Evolutionary conservation across 2,888 invertebrate genomes (phyloP).

Genomic region (Philonicus albiceps): DNA sequence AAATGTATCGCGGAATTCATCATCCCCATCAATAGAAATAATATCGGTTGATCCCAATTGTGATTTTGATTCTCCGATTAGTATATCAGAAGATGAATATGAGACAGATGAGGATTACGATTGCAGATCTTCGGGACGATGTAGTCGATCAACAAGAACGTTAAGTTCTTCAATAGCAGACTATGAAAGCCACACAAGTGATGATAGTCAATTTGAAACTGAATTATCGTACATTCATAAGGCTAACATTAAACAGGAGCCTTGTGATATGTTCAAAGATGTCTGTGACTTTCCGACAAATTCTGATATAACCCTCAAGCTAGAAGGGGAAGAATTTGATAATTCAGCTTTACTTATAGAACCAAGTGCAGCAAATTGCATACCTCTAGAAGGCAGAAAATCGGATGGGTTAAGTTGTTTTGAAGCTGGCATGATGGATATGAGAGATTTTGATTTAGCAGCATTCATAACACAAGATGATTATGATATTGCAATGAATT

Average conservation of each 20-base stretch:
- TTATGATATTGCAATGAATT: conserved; percentile 49
- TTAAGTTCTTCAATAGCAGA: conserved; percentile 21
- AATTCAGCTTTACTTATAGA: conserved; percentile 6
- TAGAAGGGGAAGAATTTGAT: background rate
- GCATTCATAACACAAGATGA: conserved; percentile 62
- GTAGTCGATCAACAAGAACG: background rate
- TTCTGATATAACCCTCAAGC: conserved; percentile 58
- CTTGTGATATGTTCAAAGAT: conserved; percentile 42
- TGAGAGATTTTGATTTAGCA: conserved; percentile 60
- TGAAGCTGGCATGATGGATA: conserved; percentile 56
- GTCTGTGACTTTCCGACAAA: conserved; percentile 56
- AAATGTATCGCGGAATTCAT: conserved; percentile 48
- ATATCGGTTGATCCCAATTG: conserved; percentile 56
- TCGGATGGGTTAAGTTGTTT: conserved; percentile 54
- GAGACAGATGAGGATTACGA: conserved; percentile 49
- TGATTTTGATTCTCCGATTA: conserved; percentile 50
- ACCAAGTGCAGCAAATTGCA: background rate
- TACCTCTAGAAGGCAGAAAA: background rate
- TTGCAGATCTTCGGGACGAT: background rate
- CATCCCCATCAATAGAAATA: conserved; percentile 54
- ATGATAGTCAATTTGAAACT: conserved; percentile 50
- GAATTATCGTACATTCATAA: background rate
- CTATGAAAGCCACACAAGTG: conserved; percentile 35
- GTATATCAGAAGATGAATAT: conserved; percentile 28
- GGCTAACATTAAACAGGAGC: background rate